Percentiles rank a stretch among this genome's conserved stretches.
These are phyloP conservation scores for Drosophila sturtevanti DNA, from an alignment of 1,140 invertebrate genomes.

Conservation along the genomic window DNA sequence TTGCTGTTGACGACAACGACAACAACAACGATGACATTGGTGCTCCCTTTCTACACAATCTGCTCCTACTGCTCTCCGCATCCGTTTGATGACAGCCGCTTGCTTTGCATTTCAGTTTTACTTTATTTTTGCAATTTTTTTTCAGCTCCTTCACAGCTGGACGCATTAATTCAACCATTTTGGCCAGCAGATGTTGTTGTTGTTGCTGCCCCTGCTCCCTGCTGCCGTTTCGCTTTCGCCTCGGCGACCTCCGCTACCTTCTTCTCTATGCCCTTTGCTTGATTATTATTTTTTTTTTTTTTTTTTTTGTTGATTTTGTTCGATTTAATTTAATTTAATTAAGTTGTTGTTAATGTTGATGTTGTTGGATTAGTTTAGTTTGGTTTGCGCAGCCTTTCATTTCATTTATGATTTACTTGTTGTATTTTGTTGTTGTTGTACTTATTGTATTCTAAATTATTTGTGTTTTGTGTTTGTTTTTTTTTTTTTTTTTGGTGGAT, in stretches of 20 bases:
- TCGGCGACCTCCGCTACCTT: neutral
- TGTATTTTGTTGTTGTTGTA: slow-evolving; percentile 16
- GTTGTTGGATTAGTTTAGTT: slow-evolving; percentile 3
- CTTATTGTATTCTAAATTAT: slow-evolving; percentile 9
- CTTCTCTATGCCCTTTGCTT: neutral
- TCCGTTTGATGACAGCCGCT: neutral
- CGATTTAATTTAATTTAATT: slow-evolving; percentile 8
- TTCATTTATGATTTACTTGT: slow-evolving; percentile 12
- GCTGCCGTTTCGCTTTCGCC: neutral
- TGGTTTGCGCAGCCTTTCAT: slow-evolving; percentile 6
- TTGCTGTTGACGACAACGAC: neutral
- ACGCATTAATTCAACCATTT: slow-evolving; percentile 17
- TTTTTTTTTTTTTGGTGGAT: slow-evolving; percentile 44
- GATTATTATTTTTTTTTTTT: neutral
- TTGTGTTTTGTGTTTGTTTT: slow-evolving; percentile 16
- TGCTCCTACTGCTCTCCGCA: slow-evolving; percentile 1
- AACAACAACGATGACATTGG: neutral
- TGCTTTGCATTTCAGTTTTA: slow-evolving; percentile 63
- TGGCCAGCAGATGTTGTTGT: neutral
- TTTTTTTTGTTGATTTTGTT: neutral
- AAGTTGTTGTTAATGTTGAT: neutral
- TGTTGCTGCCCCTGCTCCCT: neutral
- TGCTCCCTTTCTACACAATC: neutral
- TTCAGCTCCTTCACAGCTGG: slow-evolving; percentile 21
- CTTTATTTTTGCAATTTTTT: slow-evolving; percentile 43